phyloP scores from a whole-genome alignment of 2,888 invertebrate genomes.

The Deilephila porcellus region DNA sequence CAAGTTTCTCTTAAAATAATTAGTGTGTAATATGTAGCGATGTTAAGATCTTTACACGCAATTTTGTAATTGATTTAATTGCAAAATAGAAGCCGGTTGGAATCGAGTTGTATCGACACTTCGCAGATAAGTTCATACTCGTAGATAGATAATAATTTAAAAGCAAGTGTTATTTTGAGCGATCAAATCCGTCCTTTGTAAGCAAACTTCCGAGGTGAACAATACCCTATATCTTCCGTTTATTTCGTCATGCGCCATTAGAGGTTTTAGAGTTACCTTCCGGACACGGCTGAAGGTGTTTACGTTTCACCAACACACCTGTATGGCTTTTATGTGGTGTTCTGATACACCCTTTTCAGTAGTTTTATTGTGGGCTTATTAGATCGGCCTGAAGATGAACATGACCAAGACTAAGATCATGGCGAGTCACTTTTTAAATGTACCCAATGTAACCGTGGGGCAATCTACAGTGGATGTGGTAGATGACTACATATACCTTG shows the following conservation, averaged over 20 bases:
- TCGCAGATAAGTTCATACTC: not conserved
- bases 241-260: conserved; percentile 36
- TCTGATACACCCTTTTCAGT: conserved; percentile 10
- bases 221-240: conserved; percentile 26
- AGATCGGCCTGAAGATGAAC: no score
- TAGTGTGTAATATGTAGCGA: no score
- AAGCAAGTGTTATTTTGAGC: not conserved
- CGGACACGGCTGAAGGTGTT: conserved; percentile 31
- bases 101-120: no score
- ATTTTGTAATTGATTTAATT: no score
- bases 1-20: no score
- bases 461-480: no score
- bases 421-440: no score
- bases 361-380: conserved; percentile 15
- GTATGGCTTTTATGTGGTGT: conserved; percentile 26
- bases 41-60: no score
- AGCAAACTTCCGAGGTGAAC: conserved; percentile 13
- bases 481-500: no score
- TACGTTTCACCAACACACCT: conserved; percentile 30
- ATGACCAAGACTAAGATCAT: no score
- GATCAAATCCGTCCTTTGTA: not conserved
- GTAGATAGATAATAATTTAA: not conserved
- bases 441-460: no score
- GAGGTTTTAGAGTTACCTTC: conserved; percentile 25
- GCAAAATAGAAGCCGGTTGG: no score